Evolutionary conservation across 2,797 vertebrate genomes (phyloP).

Genomic region (Netta rufina): DNA sequence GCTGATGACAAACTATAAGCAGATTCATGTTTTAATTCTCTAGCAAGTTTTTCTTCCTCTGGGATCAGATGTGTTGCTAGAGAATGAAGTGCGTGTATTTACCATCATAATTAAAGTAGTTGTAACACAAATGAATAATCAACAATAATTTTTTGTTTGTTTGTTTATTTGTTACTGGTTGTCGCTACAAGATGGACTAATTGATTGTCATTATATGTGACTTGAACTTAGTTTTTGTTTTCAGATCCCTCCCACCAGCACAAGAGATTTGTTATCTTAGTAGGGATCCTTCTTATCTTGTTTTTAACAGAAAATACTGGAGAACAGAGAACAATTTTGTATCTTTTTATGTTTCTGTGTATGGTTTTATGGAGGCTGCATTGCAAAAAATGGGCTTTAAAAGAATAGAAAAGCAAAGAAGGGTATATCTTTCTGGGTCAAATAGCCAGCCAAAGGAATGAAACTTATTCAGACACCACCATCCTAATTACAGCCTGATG

Average conservation of each 20-base stretch:
- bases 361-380: neutral
- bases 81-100: neutral
- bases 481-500: neutral
- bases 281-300: neutral
- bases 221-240: neutral
- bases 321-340: conserved; percentile 1
- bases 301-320: neutral
- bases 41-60: neutral
- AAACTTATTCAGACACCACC: neutral
- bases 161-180: neutral
- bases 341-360: neutral
- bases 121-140: neutral
- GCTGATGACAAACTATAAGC: neutral
- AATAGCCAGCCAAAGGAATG: neutral
- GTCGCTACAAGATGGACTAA: neutral
- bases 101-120: neutral
- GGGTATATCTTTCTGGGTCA: neutral
- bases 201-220: neutral
- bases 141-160: neutral
- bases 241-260: neutral
- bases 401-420: neutral
- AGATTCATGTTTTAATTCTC: neutral
- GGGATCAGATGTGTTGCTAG: neutral
- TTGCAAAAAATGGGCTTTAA: neutral
- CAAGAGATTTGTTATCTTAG: neutral